Evolutionary conservation across 2,797 vertebrate genomes (phyloP), one percentile per base, ranked within the genome.

Genomic region (Myripristis jacobus): DNA sequence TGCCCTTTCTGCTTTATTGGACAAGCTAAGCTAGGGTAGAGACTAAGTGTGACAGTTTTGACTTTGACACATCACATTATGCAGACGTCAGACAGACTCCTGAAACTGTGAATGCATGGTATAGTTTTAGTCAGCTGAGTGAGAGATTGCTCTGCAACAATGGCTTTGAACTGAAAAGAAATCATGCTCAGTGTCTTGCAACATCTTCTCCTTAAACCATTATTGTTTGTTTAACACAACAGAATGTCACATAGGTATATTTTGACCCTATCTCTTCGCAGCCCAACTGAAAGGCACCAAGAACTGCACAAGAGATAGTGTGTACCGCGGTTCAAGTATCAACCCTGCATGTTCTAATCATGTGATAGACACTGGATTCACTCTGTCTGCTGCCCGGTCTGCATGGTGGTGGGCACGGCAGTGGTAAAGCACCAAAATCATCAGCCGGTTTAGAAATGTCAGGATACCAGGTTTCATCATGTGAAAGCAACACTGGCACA

Each of bases 321-420:
- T 12, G 11, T 8, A 36, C 34, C 34, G 11, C 34, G 3, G 34
- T 12, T 0, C 34, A 7, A 36, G 6, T 15, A 67, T 29, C 29
- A 76, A 68, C 48, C 22, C 2, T 36, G 27, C 51, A 47, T 31
- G 11, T 27, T 34, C 27, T 29, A 9, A 70, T 53, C 16, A 51
- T 19, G 29, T n/a, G 21, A 50, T n/a, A 66, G 4, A 24, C 29
- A 1, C 6, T 31, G 8, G 21, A 50, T n/a, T 61, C 2, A 24
- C 29, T 0, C 6, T 31, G 8, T 31, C 8, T 31, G 29, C 5
- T 31, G 29, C 29, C 29, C 8, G 29, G 29, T 31, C 1, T 31
- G 29, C 5, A 31, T 31, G 5, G 5, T 31, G 2, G 2, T 31
- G 29, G 5, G 29, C 29, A 2, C 8, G 1, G 5, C 5, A 31